These are phyloP conservation scores for Agrochola circellaris DNA, from an alignment of 2,888 invertebrate species.

Conservation along the genomic window DNA sequence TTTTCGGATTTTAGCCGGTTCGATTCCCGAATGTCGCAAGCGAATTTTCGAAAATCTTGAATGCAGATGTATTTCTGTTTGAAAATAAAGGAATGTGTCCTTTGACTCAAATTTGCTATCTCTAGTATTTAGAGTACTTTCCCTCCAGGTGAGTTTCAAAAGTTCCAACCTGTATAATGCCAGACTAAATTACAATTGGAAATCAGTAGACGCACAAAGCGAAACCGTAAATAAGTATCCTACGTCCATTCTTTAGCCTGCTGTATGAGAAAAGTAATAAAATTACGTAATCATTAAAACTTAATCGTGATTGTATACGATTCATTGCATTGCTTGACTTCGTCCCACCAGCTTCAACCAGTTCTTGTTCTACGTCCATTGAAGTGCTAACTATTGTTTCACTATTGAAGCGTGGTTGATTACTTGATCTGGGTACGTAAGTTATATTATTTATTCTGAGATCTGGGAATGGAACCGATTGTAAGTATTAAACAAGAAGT, in stretches of 20 bases:
- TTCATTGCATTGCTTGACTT: slow-evolving; percentile 42
- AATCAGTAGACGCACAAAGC: slow-evolving; percentile 36
- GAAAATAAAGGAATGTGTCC: too few species aligned
- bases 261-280: slow-evolving; percentile 48
- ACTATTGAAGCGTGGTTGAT: slow-evolving; percentile 44
- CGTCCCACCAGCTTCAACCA: slow-evolving; percentile 28
- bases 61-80: too few species aligned
- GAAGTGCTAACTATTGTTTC: slow-evolving; percentile 36
- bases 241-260: slow-evolving; percentile 21
- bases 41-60: too few species aligned
- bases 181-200: slow-evolving; percentile 43
- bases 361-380: slow-evolving; percentile 48
- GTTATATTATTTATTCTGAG: too few species aligned
- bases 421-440: slow-evolving; percentile 27
- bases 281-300: slow-evolving; percentile 45
- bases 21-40: too few species aligned
- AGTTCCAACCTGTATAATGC: slow-evolving; percentile 12
- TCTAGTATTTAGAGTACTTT: too few species aligned
- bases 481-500: slow-evolving; percentile 3
- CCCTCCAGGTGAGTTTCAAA: too few species aligned
- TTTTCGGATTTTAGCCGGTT: too few species aligned
- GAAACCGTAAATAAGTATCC: slow-evolving; percentile 25
- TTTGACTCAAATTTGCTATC: too few species aligned
- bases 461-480: slow-evolving; percentile 40
- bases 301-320: slow-evolving; percentile 45